Percentiles rank a stretch among this genome's conserved stretches.
Evolutionary conservation across 2,113 vertebrate genomes (phyloP).

Genomic region (Lagopus leucura): DNA sequence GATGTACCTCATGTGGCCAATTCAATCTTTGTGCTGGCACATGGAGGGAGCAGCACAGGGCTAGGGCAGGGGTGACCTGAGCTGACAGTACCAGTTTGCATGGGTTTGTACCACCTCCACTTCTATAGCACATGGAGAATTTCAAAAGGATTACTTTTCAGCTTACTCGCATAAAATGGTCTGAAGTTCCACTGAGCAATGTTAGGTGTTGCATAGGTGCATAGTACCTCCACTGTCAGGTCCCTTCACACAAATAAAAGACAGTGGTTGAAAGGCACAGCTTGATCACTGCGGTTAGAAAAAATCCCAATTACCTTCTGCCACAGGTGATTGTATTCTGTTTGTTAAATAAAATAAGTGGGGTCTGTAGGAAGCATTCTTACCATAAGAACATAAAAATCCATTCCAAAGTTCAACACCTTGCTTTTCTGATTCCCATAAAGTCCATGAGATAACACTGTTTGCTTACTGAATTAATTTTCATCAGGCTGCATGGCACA

Average conservation of each 20-base stretch:
- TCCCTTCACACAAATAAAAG: background rate
- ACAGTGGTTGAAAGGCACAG: background rate
- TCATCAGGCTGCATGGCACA: conserved; percentile 34
- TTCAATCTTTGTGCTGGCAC: background rate
- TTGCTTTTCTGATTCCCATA: conserved; percentile 35
- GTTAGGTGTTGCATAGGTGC: background rate
- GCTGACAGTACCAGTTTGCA: background rate
- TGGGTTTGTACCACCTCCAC: background rate
- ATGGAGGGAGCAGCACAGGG: background rate
- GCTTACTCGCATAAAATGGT: background rate
- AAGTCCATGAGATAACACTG: conserved; percentile 16
- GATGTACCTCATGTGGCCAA: background rate
- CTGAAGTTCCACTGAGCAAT: background rate
- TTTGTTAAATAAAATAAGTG: background rate
- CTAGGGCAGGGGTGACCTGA: background rate
- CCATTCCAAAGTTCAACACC: background rate
- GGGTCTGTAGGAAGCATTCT: background rate
- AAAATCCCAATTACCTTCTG: background rate
- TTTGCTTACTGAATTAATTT: conserved; percentile 50
- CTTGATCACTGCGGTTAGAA: background rate
- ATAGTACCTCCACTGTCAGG: background rate
- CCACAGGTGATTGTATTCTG: background rate
- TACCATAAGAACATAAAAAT: conserved; percentile 9
- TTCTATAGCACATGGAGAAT: background rate
- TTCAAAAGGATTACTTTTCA: background rate